Base-by-base conservation (phyloP, 2,113 vertebrate genomes). In the Rhinoderma darwinii region DNA sequence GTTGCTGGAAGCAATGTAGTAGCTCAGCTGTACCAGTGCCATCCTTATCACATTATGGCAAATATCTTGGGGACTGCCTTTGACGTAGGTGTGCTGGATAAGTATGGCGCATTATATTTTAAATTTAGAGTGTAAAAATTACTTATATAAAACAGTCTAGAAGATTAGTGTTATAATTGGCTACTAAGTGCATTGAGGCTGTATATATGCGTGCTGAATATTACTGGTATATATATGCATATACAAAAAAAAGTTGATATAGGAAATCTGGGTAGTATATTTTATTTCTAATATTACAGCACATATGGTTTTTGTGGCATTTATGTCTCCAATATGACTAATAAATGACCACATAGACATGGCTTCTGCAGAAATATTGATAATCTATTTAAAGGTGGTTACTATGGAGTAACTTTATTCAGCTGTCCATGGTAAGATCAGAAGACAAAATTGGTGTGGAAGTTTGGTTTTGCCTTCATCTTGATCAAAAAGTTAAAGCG, bases 151-250 rank as follows among this genome's bases (percentile, higher is more conserved):
- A 37, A 79, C 47, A 80, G 77, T 80, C 7, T 1, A 41, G 35
- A 59, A 12, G n/a, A 56, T 79, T 14, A 56, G 76, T 25, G 50
- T n/a, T 80, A 59, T 80, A 80, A 80, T 56, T 54, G 30, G 75
- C 27, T 54, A 32, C n/a, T 50, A 27, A 51, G n/a, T 51, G 17
- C 47, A 37, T 22, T 79, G 32, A 12, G 50, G 47, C 20, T 78
- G 54, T 54, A 35, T 54, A 1, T 4, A 54, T 20, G 27, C 17
- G 12, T 77, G n/a, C 44, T 77, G 74, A 50, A 77, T 77, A 77
- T 32, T 77, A 51, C 18, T 54, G 47, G 10, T 27, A 35, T 3
- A n/a, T 41, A 51, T 51, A 6, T 30, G n/a, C 3, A 47, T 32
- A 25, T 74, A 43, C n/a, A n/a, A n/a, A n/a, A n/a, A 76, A 75